phyloP scores from a whole-genome alignment of 1,140 invertebrate species.

The Ooceraea biroi region DNA sequence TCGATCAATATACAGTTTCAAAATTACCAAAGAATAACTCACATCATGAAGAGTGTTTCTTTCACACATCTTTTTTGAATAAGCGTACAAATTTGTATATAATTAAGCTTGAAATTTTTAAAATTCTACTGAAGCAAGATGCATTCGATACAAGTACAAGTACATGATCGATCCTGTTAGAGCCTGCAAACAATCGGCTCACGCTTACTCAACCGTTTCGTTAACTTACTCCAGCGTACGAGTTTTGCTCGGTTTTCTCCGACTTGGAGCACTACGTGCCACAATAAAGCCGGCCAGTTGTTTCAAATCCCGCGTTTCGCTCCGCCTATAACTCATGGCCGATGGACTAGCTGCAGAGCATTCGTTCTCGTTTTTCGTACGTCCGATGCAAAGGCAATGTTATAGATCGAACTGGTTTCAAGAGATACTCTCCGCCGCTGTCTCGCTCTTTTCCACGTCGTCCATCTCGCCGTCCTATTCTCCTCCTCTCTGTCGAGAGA shows the following conservation, averaged over 20 bases:
- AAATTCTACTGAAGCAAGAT: too few species aligned
- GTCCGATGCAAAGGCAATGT: conserved; percentile 67
- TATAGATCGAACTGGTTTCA: conserved; percentile 69
- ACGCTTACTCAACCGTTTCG: neutral
- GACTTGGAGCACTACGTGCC: conserved; percentile 9
- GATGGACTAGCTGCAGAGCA: conserved; percentile 27
- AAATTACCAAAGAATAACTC: too few species aligned
- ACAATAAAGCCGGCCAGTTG: conserved; percentile 47
- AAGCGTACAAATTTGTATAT: too few species aligned
- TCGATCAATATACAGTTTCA: too few species aligned
- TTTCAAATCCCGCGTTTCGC: conserved; percentile 46
- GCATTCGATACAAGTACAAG: neutral
- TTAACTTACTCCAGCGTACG: neutral
- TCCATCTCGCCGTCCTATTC: conserved; percentile 8
- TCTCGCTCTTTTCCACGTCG: conserved; percentile 18
- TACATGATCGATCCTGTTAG: neutral
- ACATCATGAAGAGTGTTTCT: too few species aligned
- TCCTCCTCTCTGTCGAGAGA: neutral
- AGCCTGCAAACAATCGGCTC: neutral
- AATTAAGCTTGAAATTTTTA: too few species aligned
- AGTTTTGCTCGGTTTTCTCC: conserved; percentile 10
- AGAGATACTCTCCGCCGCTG: conserved; percentile 40
- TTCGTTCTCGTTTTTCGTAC: conserved; percentile 61
- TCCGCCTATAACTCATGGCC: conserved; percentile 54
- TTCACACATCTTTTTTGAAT: too few species aligned